Percentiles rank a stretch among this genome's conserved stretches.
phyloP scores from a whole-genome alignment of 1,140 invertebrate species.

The Maconellicoccus hirsutus region DNA sequence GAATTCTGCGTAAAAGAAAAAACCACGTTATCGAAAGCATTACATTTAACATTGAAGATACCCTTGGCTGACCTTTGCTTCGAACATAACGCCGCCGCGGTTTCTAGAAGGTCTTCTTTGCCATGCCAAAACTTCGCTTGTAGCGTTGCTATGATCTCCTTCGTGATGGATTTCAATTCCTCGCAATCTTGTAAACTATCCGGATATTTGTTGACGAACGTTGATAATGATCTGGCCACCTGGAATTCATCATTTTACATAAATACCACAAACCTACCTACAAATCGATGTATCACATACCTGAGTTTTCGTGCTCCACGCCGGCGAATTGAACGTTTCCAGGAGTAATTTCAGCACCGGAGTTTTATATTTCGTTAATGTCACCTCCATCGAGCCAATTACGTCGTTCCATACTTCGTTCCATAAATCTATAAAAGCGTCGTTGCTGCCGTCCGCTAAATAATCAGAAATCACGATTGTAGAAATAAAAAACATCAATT shows the following conservation, averaged over 20 bases:
- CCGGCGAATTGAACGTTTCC: slow-evolving; percentile 57
- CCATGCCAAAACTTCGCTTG: slow-evolving; percentile 77
- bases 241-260: slow-evolving; percentile 32
- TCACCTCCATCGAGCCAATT: slow-evolving; percentile 69
- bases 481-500: no score
- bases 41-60: not conserved
- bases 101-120: slow-evolving; percentile 69
- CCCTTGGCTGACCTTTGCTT: slow-evolving; percentile 49
- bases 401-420: slow-evolving; percentile 81
- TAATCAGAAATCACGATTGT: no score
- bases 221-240: slow-evolving; percentile 66
- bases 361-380: slow-evolving; percentile 60
- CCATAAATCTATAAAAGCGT: slow-evolving; percentile 48
- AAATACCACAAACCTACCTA: no score
- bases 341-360: slow-evolving; percentile 59
- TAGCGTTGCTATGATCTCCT: slow-evolving; percentile 53
- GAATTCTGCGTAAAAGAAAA: slow-evolving; percentile 23
- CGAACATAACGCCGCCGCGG: slow-evolving; percentile 53
- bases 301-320: slow-evolving; percentile 77
- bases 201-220: slow-evolving; percentile 61
- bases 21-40: not conserved
- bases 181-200: slow-evolving; percentile 48
- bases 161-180: slow-evolving; percentile 50
- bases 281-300: no score
- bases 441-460: not conserved